A percentile compares a stretch with the other conserved stretches of the same genome.
Conservation (phyloP, 2,888 invertebrate species). For the Trissolcus brochymenae region DNA sequence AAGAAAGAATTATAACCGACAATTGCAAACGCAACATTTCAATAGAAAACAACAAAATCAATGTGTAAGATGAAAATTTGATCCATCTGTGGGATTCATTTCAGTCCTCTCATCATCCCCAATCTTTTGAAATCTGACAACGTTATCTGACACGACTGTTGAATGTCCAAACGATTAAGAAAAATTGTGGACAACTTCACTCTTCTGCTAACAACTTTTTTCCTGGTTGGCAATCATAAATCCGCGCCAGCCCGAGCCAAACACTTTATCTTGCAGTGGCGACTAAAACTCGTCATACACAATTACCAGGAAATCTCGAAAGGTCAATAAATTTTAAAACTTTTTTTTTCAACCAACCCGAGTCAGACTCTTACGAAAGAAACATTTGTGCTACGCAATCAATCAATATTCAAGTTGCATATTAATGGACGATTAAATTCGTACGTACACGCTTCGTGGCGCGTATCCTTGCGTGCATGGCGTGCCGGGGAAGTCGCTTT, state of each 20-base stretch:
- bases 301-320: constrained; percentile 48
- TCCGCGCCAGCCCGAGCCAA: constrained; percentile 18
- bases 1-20: no score
- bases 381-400: constrained; percentile 61
- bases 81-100: no score
- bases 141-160: constrained; percentile 4
- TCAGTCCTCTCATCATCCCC: no score
- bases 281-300: constrained; percentile 42
- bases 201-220: constrained; percentile 22
- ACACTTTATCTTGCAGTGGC: constrained; percentile 29
- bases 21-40: no score
- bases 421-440: constrained; percentile 68
- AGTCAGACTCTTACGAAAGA: constrained; percentile 57
- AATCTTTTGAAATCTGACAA: neutral
- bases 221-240: constrained; percentile 35
- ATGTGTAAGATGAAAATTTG: no score
- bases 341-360: constrained; percentile 14
- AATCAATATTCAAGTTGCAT: constrained; percentile 70
- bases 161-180: neutral
- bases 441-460: constrained; percentile 53
- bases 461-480: constrained; percentile 64
- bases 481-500: constrained; percentile 65
- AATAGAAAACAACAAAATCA: no score
- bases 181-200: constrained; percentile 22
- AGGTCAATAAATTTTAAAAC: constrained; percentile 50